A percentile compares a stretch with the other conserved stretches of the same genome.
phyloP scores from a whole-genome alignment of 2,797 vertebrate species.

The Gadopsis marmoratus region DNA sequence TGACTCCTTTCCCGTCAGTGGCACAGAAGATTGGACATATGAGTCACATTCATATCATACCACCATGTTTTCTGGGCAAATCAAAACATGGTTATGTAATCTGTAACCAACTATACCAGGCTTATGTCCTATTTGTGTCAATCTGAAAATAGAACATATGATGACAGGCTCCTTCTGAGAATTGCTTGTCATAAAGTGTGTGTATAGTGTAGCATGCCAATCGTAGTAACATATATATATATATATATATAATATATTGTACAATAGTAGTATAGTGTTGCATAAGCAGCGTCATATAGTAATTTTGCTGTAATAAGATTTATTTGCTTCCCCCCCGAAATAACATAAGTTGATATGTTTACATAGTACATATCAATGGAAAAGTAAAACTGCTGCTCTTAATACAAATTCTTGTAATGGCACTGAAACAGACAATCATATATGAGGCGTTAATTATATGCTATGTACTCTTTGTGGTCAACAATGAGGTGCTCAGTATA shows the following conservation, averaged over 20 bases:
- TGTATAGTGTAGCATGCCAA: not conserved
- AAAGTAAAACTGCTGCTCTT: not conserved
- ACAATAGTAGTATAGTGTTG: not conserved
- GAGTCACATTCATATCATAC: slow-evolving; percentile 27
- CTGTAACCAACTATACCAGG: slow-evolving; percentile 15
- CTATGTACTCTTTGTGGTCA: not conserved
- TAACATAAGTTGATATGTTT: not conserved
- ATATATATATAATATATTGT: not conserved
- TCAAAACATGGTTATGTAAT: slow-evolving; percentile 28
- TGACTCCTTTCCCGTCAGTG: not conserved
- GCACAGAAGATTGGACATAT: slow-evolving; percentile 16
- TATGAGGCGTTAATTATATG: not conserved
- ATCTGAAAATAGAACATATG: slow-evolving; percentile 20
- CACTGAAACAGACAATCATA: not conserved
- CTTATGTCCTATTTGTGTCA: slow-evolving; percentile 12
- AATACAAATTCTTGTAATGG: not conserved
- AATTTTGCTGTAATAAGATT: not conserved
- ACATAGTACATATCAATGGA: not conserved
- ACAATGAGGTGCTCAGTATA: not conserved
- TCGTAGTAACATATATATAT: not conserved
- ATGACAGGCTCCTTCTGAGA: slow-evolving; percentile 5
- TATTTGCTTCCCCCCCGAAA: not conserved
- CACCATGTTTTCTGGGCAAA: slow-evolving; percentile 16
- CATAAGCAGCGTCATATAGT: not conserved
- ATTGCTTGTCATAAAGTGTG: not conserved